Evolutionary conservation across 2,888 invertebrate species (phyloP).

Genomic region (Meandrusa payeni): DNA sequence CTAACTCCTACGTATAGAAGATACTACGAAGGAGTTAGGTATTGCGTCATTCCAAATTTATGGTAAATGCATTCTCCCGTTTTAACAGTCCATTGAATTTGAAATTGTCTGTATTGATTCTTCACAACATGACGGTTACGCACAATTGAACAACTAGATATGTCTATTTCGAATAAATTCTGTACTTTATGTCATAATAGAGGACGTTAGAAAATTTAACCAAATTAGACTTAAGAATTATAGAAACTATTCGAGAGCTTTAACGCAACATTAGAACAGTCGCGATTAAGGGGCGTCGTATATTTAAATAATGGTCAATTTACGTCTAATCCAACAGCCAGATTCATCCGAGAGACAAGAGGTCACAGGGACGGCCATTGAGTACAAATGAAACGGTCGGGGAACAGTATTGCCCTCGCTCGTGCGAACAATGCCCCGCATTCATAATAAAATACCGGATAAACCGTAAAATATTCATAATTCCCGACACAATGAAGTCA

Average conservation of each 20-base stretch:
- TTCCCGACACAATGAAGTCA: slow-evolving; percentile 44
- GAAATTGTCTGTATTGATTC: not conserved
- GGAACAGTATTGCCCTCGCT: slow-evolving; percentile 38
- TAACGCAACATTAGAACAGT: slow-evolving; percentile 18
- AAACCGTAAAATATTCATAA: slow-evolving; percentile 69
- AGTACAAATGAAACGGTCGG: slow-evolving; percentile 45
- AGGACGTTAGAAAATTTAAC: too few relatives aligned
- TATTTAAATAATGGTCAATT: slow-evolving; percentile 41
- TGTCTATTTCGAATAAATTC: too few relatives aligned
- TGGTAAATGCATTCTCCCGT: too few relatives aligned
- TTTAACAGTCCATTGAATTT: not conserved
- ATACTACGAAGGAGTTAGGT: too few relatives aligned
- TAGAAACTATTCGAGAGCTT: slow-evolving; percentile 3
- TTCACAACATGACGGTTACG: slow-evolving; percentile 4
- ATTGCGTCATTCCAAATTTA: too few relatives aligned
- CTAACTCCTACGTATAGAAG: too few relatives aligned
- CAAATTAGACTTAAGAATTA: too few relatives aligned
- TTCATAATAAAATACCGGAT: slow-evolving; percentile 53
- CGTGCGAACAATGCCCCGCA: slow-evolving; percentile 51
- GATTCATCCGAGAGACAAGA: slow-evolving; percentile 30
- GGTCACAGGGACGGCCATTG: slow-evolving; percentile 39
- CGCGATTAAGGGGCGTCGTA: slow-evolving; percentile 21
- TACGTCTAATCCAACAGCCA: slow-evolving; percentile 30
- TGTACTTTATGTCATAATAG: too few relatives aligned
- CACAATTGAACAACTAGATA: slow-evolving; percentile 8